These are phyloP conservation scores for Lycopodina hypogea DNA, from an alignment of 37 sponge, comb jelly and placozoan genomes.

Conservation along the genomic window DNA sequence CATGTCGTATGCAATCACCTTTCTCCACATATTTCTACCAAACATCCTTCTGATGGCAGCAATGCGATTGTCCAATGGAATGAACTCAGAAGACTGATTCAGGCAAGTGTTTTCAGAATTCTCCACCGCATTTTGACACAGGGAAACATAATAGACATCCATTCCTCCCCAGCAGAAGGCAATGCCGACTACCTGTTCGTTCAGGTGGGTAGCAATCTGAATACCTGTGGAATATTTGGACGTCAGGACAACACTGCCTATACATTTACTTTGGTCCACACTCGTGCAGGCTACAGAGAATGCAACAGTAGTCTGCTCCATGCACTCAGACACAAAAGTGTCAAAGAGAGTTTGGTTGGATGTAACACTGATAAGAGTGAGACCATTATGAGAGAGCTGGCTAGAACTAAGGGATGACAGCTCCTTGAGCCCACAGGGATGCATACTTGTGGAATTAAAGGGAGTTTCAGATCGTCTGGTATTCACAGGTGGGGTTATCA, in stretches of 20 bases:
- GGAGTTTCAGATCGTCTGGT: not conserved
- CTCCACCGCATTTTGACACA: not conserved
- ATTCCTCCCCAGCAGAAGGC: conserved; percentile 83
- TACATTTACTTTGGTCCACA: conserved; percentile 10
- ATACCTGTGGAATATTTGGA: conserved; percentile 9
- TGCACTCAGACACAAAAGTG: conserved; percentile 73
- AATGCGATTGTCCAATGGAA: conserved; percentile 21
- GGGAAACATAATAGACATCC: conserved; percentile 81
- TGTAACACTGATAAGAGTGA: conserved; percentile 77
- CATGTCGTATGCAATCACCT: conserved; percentile 61
- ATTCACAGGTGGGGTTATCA: not conserved
- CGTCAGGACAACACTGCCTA: conserved; percentile 16
- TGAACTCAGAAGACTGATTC: not conserved
- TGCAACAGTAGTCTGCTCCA: conserved; percentile 57
- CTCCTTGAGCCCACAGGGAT: conserved; percentile 32
- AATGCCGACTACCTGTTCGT: conserved; percentile 69
- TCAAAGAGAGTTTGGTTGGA: conserved; percentile 61
- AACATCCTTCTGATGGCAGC: conserved; percentile 26
- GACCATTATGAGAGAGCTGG: conserved; percentile 52
- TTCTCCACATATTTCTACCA: conserved; percentile 6
- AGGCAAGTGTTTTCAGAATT: not conserved
- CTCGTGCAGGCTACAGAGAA: conserved; percentile 65
- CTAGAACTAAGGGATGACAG: conserved; percentile 52
- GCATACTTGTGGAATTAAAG: not conserved
- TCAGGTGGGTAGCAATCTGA: conserved; percentile 18